Evolutionary conservation across 2,797 vertebrate species (phyloP), one percentile per base, ranked within the genome.

Genomic region (Spinus olivaceus): DNA sequence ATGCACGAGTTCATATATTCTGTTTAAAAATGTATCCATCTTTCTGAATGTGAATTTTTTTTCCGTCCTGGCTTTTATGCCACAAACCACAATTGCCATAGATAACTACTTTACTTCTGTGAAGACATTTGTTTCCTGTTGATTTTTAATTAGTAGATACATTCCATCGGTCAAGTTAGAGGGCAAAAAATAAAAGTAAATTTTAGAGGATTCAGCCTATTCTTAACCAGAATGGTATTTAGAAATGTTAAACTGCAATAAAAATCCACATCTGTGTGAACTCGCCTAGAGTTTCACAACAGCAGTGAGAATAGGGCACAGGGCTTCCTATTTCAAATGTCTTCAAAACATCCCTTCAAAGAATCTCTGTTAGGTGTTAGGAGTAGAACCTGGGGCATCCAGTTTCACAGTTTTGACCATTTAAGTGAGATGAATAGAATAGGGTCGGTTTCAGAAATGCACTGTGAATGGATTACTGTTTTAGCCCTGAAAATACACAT

Each of bases 361-460:
- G 90, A 95, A 93, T 93, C 77, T 95, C 83, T 96, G 42, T 92
- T 86, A 95, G 94, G 92, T 96, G 93, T 93, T 92, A 92, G 94
- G 37, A 92, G 60, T 77, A 88, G 78, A 90, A 90, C 41, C 77
- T 90, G 71, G 80, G 94, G 92, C 94, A 93, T 94, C 87, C 91
- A 90, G 77, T 96, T 96, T 92, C 95, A 96, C 80, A 71, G 85
- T 91, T 94, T 61, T 86, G 92, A 96, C 77, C 56, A 28, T 94
- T 90, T 94, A 79, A 81, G 77, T 81, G 70, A 80, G 73, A 64
- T 71, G 90, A 96, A 73, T 94, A 92, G 94, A 92, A 86, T 87
- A 86, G 77, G 24, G 70, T 77, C 1, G 20, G 81, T 90, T 92
- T 92, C 56, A 81, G 93, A 93, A 94, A 80, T 5, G 1, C 41